phyloP scores from a whole-genome alignment of 1,140 invertebrate genomes.

The Lepidurus apus region DNA sequence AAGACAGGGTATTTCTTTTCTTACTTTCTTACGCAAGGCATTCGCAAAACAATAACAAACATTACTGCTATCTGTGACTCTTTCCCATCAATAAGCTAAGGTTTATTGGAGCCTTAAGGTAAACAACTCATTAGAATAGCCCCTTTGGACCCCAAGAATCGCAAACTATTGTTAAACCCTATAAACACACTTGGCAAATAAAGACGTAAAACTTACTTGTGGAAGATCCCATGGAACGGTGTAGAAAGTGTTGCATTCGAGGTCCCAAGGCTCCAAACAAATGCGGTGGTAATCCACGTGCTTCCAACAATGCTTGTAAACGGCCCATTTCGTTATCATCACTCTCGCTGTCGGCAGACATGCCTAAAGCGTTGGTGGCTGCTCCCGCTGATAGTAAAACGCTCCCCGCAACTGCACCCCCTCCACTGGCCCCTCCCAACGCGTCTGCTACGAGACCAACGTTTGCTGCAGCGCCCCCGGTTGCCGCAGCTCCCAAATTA shows the following conservation, averaged over 20 bases:
- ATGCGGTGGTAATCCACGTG: constrained; percentile 85
- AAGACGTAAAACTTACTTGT: neutral
- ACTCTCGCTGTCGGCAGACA: constrained; percentile 28
- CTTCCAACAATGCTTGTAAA: constrained; percentile 83
- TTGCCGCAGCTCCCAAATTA: constrained; percentile 41
- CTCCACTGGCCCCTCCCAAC: neutral
- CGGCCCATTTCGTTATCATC: constrained; percentile 85
- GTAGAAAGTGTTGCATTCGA: constrained; percentile 93
- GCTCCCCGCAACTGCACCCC: neutral
- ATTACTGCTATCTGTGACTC: no score
- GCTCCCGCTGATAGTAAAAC: neutral
- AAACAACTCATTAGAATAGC: no score
- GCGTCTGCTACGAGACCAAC: constrained; percentile 22
- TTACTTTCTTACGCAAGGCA: no score
- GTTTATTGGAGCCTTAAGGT: no score
- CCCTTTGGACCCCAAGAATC: no score
- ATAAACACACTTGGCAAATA: neutral
- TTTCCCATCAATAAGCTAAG: no score
- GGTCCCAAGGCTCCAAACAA: constrained; percentile 90
- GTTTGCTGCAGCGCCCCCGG: constrained; percentile 40
- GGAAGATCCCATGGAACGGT: constrained; percentile 73
- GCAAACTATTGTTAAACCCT: no score
- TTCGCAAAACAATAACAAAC: no score
- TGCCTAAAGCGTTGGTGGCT: neutral
- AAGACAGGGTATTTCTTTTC: no score